Evolutionary conservation across 2,888 invertebrate genomes (phyloP), one percentile per base, ranked within the genome.

Genomic region (Polylopha cassiicola): DNA sequence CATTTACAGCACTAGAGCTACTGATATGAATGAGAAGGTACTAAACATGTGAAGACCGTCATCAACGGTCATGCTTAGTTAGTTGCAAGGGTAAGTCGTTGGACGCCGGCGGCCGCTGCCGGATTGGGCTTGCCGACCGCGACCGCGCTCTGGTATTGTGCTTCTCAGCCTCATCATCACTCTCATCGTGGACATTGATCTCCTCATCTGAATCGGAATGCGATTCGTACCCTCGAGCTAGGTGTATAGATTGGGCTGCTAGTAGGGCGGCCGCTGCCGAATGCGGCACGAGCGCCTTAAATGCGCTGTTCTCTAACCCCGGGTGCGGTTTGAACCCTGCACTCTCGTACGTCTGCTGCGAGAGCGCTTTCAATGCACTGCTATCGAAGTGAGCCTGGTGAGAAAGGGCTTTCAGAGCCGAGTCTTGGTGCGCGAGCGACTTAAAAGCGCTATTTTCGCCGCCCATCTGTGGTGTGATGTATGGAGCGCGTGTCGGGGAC

Each of bases 381-480:
- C 88, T 86, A 22, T 90, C 88, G 43, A 88, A 88, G 41, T 78
- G 80, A 34, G 73, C 65, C 49, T 76, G 81, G 46, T 90, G 89
- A 16, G 90, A 89, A 62, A 85, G 70, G 37, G 88, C 86, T 48
- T 87, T 88, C 48, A 89, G 82, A 39, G 89, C 87, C 31, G 89
- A 84, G 38, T 90, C 88, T 49, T 88, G 89, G 48, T 90, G 89
- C 34, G 90, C 89, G 51, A 93, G 87, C 11, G 93, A 90, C 53
- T 92, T 92, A 76, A 95, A 95, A 8, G 95, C 95, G 77, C 94
- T 94, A 87, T 94, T 92, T 86, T 95, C 94, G 84, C 95, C 95
- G 77, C 95, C 95, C 93, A 95, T 94, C 65, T 87, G 87, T 48
- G 86, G 87, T 55, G 87, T 74, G 71, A 84, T 86, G 72, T 87